Evolutionary conservation across 2,797 vertebrate genomes (phyloP).

Genomic region (Danionella dracula): DNA sequence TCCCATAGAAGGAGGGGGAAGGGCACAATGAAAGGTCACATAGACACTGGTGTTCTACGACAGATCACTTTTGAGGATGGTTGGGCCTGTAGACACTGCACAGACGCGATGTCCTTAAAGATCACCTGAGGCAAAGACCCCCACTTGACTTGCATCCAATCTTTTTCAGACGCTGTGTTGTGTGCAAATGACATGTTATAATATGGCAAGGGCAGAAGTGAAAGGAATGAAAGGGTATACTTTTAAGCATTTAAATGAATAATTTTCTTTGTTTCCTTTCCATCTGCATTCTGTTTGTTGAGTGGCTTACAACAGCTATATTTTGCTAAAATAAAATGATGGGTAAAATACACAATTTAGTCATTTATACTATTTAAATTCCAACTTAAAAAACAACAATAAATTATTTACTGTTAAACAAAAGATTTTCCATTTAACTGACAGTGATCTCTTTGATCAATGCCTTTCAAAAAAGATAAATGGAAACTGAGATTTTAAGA

Average conservation of each 20-base stretch:
- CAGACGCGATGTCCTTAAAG: conserved; percentile 27
- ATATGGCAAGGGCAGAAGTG: not conserved
- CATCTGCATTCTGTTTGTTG: too few relatives aligned
- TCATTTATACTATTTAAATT: too few relatives aligned
- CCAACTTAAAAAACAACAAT: too few relatives aligned
- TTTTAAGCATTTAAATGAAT: not conserved
- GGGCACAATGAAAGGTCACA: conserved; percentile 48
- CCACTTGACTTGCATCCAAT: conserved; percentile 30
- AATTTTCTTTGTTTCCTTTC: too few relatives aligned
- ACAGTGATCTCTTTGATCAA: too few relatives aligned
- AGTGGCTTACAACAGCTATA: too few relatives aligned
- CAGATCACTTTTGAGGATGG: conserved; percentile 42
- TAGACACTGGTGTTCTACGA: conserved; percentile 38
- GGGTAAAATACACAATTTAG: too few relatives aligned
- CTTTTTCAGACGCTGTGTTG: conserved; percentile 19
- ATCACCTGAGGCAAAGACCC: conserved; percentile 33
- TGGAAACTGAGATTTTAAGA: too few relatives aligned
- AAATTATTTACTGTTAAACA: too few relatives aligned
- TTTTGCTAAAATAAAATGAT: too few relatives aligned
- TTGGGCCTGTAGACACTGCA: conserved; percentile 17
- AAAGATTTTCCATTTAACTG: too few relatives aligned
- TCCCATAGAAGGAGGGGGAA: conserved; percentile 47
- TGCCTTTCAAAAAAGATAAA: too few relatives aligned
- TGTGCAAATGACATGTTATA: conserved; percentile 16
- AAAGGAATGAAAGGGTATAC: not conserved